Evolutionary conservation across 2,113 vertebrate genomes (phyloP).

Genomic region (Glaucidium brasilianum): DNA sequence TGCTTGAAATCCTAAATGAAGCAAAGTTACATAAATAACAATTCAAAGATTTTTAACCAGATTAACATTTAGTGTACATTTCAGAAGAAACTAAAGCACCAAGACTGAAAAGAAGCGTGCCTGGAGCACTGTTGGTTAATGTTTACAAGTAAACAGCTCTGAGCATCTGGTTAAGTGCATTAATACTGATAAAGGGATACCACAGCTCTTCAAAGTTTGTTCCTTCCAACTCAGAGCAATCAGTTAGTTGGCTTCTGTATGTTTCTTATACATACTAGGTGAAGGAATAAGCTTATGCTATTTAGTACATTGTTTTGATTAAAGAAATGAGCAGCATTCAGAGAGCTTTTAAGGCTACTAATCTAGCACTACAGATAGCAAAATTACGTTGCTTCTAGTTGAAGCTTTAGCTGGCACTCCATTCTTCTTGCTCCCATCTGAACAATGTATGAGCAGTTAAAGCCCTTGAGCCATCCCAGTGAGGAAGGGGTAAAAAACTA

Average conservation of each 20-base stretch:
- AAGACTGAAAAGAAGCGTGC: background rate
- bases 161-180: background rate
- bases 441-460: rapidly evolving
- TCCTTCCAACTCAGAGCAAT: background rate
- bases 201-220: background rate
- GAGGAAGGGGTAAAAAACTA: background rate
- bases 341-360: background rate
- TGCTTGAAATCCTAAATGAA: conserved; percentile 92
- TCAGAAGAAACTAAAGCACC: background rate
- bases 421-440: background rate
- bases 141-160: background rate
- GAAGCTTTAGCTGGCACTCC: background rate
- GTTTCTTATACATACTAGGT: background rate
- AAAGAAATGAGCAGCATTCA: background rate
- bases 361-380: background rate
- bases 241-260: background rate
- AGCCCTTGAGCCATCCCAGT: background rate
- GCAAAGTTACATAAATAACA: background rate
- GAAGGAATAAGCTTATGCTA: background rate
- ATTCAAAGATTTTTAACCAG: background rate
- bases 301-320: background rate
- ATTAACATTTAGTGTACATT: background rate
- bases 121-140: background rate
- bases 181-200: background rate
- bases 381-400: background rate